These are phyloP conservation scores for Lamellibrachia luymesi DNA, from an alignment of 1,140 invertebrate genomes.

Conservation along the genomic window DNA sequence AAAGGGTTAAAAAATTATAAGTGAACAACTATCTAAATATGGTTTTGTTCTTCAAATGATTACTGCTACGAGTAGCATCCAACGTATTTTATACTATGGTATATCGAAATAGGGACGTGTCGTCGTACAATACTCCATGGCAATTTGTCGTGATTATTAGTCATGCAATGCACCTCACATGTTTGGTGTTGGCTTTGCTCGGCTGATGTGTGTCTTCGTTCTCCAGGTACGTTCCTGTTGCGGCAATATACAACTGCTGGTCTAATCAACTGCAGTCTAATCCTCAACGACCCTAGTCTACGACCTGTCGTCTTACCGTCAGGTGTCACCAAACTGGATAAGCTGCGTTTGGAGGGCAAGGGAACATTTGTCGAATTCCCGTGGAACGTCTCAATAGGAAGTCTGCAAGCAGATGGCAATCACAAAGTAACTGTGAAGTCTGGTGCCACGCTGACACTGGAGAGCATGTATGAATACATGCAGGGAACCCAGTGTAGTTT, in stretches of 20 bases:
- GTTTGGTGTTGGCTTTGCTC: neutral
- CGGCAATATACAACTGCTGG: neutral
- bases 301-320: neutral
- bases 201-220: neutral
- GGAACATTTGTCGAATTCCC: neutral
- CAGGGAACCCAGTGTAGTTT: conserved; percentile 27
- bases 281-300: neutral
- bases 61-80: no score
- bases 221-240: neutral
- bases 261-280: no score
- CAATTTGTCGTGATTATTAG: neutral
- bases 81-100: neutral
- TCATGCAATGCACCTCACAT: neutral
- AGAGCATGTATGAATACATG: neutral
- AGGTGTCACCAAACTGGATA: neutral
- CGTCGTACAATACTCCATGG: neutral
- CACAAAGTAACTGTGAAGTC: neutral
- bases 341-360: neutral
- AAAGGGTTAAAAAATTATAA: no score
- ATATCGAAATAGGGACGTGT: neutral
- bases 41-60: no score
- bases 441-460: neutral
- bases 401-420: neutral
- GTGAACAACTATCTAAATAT: no score
- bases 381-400: neutral